Conservation (phyloP, 2,888 invertebrate species). For the Mellilla xanthometata region DNA sequence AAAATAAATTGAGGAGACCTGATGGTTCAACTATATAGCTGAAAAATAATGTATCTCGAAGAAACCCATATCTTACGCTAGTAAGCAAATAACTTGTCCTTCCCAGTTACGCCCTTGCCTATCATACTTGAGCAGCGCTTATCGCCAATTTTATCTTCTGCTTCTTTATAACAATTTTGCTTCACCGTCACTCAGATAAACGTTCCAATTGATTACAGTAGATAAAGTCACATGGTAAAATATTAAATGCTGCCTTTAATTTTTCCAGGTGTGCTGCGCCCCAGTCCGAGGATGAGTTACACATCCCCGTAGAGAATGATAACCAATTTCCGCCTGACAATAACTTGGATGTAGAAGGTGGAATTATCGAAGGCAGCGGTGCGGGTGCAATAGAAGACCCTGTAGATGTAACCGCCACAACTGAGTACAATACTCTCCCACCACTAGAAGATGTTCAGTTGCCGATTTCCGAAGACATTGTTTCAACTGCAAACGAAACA, state of each 20-base stretch:
- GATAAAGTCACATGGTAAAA: constrained; percentile 57
- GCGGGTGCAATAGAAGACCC: constrained; percentile 50
- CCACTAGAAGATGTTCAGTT: constrained; percentile 55
- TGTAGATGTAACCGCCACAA: constrained; percentile 33
- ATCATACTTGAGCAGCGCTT: constrained; percentile 37
- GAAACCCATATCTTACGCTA: no score
- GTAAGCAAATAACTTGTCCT: not conserved
- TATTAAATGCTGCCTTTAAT: constrained; percentile 4
- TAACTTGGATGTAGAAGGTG: constrained; percentile 46
- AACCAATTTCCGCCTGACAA: constrained; percentile 69
- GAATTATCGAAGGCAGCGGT: constrained; percentile 57
- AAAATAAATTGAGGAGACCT: no score
- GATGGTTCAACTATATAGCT: no score
- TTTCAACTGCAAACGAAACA: constrained; percentile 20
- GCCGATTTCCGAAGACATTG: constrained; percentile 34
- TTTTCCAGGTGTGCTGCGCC: constrained; percentile 41
- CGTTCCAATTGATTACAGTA: constrained; percentile 39
- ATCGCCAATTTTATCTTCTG: constrained; percentile 69
- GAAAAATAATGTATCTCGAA: no score
- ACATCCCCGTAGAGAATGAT: constrained; percentile 64
- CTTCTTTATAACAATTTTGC: constrained; percentile 60
- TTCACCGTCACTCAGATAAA: constrained; percentile 74
- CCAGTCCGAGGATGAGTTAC: constrained; percentile 60
- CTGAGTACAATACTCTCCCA: constrained; percentile 30
- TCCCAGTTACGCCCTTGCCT: constrained; percentile 58